Percentiles rank a stretch among this genome's conserved stretches.
These are phyloP conservation scores for Halocynthia aurantium DNA, from an alignment of 23 tunicate species.

Conservation along the genomic window DNA sequence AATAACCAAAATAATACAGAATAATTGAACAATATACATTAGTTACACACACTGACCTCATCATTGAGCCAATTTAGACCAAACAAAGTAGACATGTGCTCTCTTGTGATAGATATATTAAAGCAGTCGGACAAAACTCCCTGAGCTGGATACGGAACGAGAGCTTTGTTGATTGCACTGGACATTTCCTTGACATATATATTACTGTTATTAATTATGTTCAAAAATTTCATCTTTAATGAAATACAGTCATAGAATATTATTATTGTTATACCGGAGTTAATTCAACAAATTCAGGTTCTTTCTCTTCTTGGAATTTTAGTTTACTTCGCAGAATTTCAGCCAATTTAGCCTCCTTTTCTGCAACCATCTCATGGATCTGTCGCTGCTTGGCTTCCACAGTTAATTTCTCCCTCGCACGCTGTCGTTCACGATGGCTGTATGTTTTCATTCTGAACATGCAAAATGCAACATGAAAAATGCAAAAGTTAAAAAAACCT, in stretches of 20 bases:
- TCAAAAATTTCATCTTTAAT: neutral
- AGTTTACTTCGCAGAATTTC: conserved; percentile 39
- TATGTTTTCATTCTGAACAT: conserved; percentile 30
- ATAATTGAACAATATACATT: neutral
- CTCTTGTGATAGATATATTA: conserved; percentile 65
- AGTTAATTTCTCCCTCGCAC: conserved; percentile 28
- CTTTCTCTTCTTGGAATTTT: conserved; percentile 12
- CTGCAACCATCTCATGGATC: conserved; percentile 45
- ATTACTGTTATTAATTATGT: neutral
- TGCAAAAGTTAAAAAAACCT: neutral
- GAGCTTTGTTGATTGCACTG: conserved; percentile 37
- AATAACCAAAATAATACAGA: neutral
- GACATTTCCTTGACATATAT: conserved; percentile 26
- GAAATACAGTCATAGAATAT: neutral
- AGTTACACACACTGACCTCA: conserved; percentile 33
- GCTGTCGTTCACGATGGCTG: conserved; percentile 48
- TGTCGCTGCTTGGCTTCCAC: conserved; percentile 64
- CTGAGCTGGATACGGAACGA: conserved; percentile 41
- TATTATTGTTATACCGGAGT: conserved; percentile 17
- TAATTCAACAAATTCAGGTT: conserved; percentile 29
- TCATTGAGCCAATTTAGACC: conserved; percentile 91
- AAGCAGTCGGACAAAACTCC: conserved; percentile 55
- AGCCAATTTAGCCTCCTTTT: conserved; percentile 44
- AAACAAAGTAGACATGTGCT: conserved; percentile 55
- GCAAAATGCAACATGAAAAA: neutral